phyloP scores from a whole-genome alignment of 2,113 vertebrate genomes.

The Uria lomvia region DNA sequence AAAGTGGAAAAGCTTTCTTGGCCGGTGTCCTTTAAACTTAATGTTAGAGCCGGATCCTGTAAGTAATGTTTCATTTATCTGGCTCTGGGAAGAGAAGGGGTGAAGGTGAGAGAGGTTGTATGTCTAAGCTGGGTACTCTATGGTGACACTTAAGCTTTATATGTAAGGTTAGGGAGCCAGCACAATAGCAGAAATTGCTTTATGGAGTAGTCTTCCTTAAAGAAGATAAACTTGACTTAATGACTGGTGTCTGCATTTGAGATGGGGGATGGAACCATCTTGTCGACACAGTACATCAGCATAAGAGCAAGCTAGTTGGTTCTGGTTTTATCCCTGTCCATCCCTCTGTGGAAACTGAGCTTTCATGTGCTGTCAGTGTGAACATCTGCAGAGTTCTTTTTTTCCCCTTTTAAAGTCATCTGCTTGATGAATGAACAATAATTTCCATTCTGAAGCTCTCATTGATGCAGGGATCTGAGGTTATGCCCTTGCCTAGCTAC shows the following conservation, averaged over 20 bases:
- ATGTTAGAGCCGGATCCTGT: constrained; percentile 73
- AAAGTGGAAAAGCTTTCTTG: constrained; percentile 78
- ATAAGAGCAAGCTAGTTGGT: background rate
- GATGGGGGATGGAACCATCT: background rate
- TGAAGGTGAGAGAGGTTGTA: background rate
- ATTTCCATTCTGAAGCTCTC: background rate
- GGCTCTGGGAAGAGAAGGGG: background rate
- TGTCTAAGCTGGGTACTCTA: background rate
- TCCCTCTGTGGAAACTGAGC: accelerated
- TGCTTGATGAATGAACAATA: background rate
- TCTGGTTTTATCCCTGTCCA: background rate
- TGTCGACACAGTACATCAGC: background rate
- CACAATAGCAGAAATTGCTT: background rate
- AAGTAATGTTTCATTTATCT: constrained; percentile 61
- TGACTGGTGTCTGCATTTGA: background rate
- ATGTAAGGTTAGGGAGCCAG: background rate
- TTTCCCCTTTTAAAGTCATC: background rate
- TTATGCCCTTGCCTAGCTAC: background rate
- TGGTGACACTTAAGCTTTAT: background rate
- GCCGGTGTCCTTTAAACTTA: constrained; percentile 65
- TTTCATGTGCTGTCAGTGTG: background rate
- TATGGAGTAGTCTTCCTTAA: background rate
- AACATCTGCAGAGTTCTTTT: background rate
- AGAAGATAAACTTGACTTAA: background rate
- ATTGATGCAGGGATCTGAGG: background rate